Evolutionary conservation across 2,888 invertebrate species (phyloP).

Genomic region (Lasioglossum calceatum): DNA sequence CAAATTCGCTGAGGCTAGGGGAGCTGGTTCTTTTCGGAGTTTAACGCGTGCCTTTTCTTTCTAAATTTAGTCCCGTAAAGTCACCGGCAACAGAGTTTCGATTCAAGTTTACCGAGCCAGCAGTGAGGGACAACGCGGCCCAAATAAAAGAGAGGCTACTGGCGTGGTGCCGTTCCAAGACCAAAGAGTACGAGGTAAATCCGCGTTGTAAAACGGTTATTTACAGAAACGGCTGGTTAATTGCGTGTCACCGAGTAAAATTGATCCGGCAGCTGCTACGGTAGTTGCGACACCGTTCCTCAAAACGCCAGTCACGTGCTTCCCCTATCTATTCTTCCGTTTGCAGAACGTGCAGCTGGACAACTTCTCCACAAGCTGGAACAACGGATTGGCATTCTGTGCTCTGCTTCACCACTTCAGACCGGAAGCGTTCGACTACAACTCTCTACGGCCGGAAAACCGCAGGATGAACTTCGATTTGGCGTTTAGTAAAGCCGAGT

Average conservation of each 20-base stretch:
- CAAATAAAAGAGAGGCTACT: slow-evolving; percentile 98
- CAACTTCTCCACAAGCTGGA: slow-evolving; percentile 99
- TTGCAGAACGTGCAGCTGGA: slow-evolving; percentile 97
- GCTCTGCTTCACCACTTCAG: slow-evolving; percentile 99
- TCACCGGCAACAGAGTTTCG: slow-evolving; percentile 90
- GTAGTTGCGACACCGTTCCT: slow-evolving; percentile 16
- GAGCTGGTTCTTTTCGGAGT: slow-evolving; percentile 36
- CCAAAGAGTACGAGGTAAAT: slow-evolving; percentile 97
- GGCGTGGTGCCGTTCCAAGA: slow-evolving; percentile 98
- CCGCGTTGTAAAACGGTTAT: slow-evolving; percentile 52
- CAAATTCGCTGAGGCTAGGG: not conserved
- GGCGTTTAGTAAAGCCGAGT: slow-evolving; percentile 99
- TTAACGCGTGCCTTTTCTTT: slow-evolving; percentile 65
- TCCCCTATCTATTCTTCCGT: slow-evolving; percentile 21
- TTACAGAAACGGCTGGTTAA: slow-evolving; percentile 48
- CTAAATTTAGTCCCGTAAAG: slow-evolving; percentile 90
- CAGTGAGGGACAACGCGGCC: slow-evolving; percentile 95
- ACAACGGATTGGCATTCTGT: slow-evolving; percentile 99
- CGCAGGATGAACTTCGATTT: slow-evolving; percentile 98
- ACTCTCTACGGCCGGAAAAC: slow-evolving; percentile 93
- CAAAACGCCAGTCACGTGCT: not conserved
- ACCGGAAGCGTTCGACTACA: slow-evolving; percentile 98
- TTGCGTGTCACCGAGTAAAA: slow-evolving; percentile 20
- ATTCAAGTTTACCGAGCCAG: slow-evolving; percentile 96
- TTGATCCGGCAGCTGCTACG: slow-evolving; percentile 16